These are phyloP conservation scores for Bombycilla garrulus DNA, from an alignment of 2,113 vertebrate genomes.

Conservation along the genomic window DNA sequence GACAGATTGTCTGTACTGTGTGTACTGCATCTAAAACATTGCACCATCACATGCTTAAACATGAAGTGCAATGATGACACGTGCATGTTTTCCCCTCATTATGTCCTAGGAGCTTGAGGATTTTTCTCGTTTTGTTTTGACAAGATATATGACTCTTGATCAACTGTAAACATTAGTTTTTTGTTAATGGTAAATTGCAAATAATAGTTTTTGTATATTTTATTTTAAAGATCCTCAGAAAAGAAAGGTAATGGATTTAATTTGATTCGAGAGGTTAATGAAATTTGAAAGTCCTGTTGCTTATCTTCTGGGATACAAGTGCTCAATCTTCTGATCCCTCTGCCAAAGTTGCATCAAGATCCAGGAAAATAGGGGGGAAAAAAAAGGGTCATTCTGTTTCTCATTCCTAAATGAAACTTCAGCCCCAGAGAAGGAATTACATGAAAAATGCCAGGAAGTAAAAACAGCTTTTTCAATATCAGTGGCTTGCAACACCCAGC, in stretches of 20 bases:
- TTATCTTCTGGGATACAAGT: neutral
- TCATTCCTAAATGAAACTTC: neutral
- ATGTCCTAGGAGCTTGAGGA: neutral
- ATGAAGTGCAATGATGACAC: neutral
- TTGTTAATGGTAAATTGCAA: neutral
- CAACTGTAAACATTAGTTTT: neutral
- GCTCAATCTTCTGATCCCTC: neutral
- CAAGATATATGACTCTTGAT: neutral
- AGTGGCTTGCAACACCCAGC: neutral
- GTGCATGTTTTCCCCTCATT: neutral
- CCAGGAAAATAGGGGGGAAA: neutral
- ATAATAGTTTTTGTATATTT: neutral
- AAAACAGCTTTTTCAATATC: neutral
- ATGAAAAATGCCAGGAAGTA: neutral
- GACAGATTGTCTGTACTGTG: neutral
- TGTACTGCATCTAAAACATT: neutral
- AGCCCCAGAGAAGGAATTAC: neutral
- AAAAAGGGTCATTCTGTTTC: neutral
- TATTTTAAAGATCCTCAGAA: neutral
- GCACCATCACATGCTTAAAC: neutral
- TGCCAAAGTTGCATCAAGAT: neutral
- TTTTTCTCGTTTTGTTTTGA: neutral
- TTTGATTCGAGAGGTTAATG: neutral
- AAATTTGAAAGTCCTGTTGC: neutral
- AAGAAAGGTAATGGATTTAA: neutral